phyloP scores from a whole-genome alignment of 2,113 vertebrate species.

The Cebidichthys violaceus region DNA sequence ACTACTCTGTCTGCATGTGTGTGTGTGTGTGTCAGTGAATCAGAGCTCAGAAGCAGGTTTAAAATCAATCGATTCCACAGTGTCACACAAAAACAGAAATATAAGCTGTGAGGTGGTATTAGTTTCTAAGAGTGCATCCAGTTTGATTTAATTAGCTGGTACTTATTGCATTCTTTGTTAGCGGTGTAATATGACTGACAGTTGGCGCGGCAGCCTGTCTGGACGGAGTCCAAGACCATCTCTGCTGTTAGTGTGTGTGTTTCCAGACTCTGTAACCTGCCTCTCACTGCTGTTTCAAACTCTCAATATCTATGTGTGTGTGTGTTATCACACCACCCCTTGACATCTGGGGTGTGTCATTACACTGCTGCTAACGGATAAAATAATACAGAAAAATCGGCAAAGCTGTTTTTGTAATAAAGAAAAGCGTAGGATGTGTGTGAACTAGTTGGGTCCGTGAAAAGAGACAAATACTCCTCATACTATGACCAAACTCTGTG shows the following conservation, averaged over 20 bases:
- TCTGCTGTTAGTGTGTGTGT: constrained; percentile 46
- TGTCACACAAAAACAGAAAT: constrained; percentile 67
- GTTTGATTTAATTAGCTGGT: constrained; percentile 80
- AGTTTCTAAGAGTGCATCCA: constrained; percentile 64
- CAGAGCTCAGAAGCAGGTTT: constrained; percentile 42
- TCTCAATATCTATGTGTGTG: constrained; percentile 25
- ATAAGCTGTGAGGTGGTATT: constrained; percentile 62
- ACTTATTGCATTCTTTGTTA: constrained; percentile 79
- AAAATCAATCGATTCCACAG: constrained; percentile 49
- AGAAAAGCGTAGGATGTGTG: not conserved
- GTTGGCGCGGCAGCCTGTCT: constrained; percentile 59
- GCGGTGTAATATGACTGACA: constrained; percentile 77
- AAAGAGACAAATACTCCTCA: constrained; percentile 14
- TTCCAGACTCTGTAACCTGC: constrained; percentile 42
- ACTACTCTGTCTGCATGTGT: constrained; percentile 20
- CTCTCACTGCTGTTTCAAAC: constrained; percentile 28
- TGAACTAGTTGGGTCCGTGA: constrained; percentile 1
- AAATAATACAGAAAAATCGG: not conserved
- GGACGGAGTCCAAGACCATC: constrained; percentile 65
- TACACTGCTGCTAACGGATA: constrained; percentile 40
- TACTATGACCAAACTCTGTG: constrained; percentile 27
- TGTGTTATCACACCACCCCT: constrained; percentile 23
- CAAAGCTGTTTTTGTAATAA: not conserved
- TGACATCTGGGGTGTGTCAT: constrained; percentile 46
- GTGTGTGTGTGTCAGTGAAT: constrained; percentile 11